A percentile compares a stretch with the other conserved stretches of the same genome.
These are phyloP conservation scores for Lagopus leucura DNA, from an alignment of 2,113 vertebrate genomes.

Conservation along the genomic window DNA sequence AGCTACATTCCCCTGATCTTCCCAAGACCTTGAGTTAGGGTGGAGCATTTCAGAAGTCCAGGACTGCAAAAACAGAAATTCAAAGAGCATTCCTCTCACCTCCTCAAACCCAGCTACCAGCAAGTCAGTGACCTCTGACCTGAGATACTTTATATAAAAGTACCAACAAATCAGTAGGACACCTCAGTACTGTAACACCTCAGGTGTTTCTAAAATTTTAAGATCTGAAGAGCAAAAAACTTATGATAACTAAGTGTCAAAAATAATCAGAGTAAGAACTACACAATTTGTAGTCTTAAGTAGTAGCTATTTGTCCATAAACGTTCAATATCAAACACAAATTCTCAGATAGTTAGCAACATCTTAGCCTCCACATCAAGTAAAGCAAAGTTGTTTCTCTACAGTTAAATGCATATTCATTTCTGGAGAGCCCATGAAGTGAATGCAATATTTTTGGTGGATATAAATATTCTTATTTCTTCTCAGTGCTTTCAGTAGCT, in stretches of 20 bases:
- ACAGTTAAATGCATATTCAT: neutral
- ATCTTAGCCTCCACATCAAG: neutral
- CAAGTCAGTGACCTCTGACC: slow-evolving; percentile 44
- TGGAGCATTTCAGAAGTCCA: slow-evolving; percentile 20
- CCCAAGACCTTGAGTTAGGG: slow-evolving; percentile 34
- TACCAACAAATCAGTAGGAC: slow-evolving; percentile 31
- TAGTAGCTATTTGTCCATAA: neutral
- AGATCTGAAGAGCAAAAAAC: slow-evolving; percentile 28
- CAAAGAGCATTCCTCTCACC: slow-evolving; percentile 49
- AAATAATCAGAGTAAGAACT: slow-evolving; percentile 32
- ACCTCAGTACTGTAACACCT: neutral
- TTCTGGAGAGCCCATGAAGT: neutral
- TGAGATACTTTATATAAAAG: slow-evolving; percentile 38
- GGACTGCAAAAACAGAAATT: slow-evolving; percentile 44
- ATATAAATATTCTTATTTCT: neutral
- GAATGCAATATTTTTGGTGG: neutral
- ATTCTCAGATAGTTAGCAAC: neutral
- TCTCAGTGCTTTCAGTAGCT: neutral
- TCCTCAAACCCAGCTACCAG: slow-evolving; percentile 57
- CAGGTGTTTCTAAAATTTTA: slow-evolving; percentile 42
- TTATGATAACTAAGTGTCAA: slow-evolving; percentile 24
- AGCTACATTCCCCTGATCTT: slow-evolving; percentile 39
- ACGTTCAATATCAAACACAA: neutral
- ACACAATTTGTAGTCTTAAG: neutral
- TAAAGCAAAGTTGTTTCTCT: neutral